These are phyloP conservation scores for Anguilla megastoma DNA, from an alignment of 2,797 vertebrate genomes.

Conservation along the genomic window DNA sequence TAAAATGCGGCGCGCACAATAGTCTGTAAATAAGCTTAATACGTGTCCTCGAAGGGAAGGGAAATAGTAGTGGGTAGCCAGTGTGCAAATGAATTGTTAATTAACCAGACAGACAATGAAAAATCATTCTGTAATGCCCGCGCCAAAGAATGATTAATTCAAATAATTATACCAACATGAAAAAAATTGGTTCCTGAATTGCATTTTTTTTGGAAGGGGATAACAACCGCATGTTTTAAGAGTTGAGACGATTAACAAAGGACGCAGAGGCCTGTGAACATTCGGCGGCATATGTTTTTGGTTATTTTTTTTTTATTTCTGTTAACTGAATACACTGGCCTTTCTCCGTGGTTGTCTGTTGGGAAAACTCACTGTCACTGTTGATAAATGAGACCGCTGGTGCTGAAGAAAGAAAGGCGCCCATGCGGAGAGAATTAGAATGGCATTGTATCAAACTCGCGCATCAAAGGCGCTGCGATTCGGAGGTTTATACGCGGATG, in stretches of 20 bases:
- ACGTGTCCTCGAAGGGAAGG: neutral
- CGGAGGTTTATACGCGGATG: constrained; percentile 11
- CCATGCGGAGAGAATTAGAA: constrained; percentile 39
- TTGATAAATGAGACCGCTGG: constrained; percentile 56
- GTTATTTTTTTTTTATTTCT: constrained; percentile 40
- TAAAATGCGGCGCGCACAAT: neutral
- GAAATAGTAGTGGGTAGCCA: constrained; percentile 31
- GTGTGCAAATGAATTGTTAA: constrained; percentile 47
- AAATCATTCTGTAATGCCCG: constrained; percentile 56
- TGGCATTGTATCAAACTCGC: constrained; percentile 44
- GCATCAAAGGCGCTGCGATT: constrained; percentile 4
- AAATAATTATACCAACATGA: constrained; percentile 32
- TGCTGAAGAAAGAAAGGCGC: constrained; percentile 37
- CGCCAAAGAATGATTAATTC: constrained; percentile 47
- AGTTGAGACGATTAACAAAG: constrained; percentile 39
- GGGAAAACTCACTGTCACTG: constrained; percentile 51
- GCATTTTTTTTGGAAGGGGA: constrained; percentile 11
- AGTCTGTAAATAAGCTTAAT: neutral
- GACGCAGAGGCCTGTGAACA: constrained; percentile 22
- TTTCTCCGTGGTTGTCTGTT: constrained; percentile 44
- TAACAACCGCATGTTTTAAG: constrained; percentile 23
- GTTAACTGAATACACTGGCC: constrained; percentile 57
- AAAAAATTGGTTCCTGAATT: constrained; percentile 7
- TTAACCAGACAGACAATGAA: constrained; percentile 56
- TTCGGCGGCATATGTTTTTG: constrained; percentile 31